A percentile compares a stretch with the other conserved stretches of the same genome.
phyloP scores from a whole-genome alignment of 2,888 invertebrate species.

The Athrips mouffetella region DNA sequence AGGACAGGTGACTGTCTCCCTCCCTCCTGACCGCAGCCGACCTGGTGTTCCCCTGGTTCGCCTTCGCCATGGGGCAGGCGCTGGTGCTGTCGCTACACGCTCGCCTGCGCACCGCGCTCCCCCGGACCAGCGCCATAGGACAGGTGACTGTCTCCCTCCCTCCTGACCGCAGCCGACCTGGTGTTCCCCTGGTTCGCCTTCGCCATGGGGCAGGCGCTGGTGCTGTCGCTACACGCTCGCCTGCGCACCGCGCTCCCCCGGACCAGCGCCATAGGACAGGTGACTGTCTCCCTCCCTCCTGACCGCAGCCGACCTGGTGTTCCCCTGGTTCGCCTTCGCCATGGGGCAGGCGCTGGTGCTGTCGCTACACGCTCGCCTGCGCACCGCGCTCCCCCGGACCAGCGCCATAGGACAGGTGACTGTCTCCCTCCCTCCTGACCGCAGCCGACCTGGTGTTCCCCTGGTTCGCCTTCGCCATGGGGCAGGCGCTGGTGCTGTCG shows the following conservation, averaged over 20 bases:
- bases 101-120: slow-evolving; percentile 81
- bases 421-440: no score
- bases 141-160: no score
- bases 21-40: slow-evolving; percentile 89
- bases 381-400: slow-evolving; percentile 79
- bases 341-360: slow-evolving; percentile 90
- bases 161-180: slow-evolving; percentile 89
- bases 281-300: no score
- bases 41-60: slow-evolving; percentile 93
- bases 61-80: slow-evolving; percentile 93
- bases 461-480: no score
- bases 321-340: slow-evolving; percentile 94
- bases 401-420: slow-evolving; percentile 68
- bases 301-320: slow-evolving; percentile 90
- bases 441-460: no score
- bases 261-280: slow-evolving; percentile 61
- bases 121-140: slow-evolving; percentile 67
- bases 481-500: no score
- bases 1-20: no score
- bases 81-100: slow-evolving; percentile 85
- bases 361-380: slow-evolving; percentile 83
- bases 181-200: slow-evolving; percentile 94
- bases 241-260: slow-evolving; percentile 81
- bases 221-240: slow-evolving; percentile 84
- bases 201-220: slow-evolving; percentile 91